Evolutionary conservation across 2,113 vertebrate species (phyloP), one percentile per base, ranked within the genome.

Genomic region (Apodemus speciosus): DNA sequence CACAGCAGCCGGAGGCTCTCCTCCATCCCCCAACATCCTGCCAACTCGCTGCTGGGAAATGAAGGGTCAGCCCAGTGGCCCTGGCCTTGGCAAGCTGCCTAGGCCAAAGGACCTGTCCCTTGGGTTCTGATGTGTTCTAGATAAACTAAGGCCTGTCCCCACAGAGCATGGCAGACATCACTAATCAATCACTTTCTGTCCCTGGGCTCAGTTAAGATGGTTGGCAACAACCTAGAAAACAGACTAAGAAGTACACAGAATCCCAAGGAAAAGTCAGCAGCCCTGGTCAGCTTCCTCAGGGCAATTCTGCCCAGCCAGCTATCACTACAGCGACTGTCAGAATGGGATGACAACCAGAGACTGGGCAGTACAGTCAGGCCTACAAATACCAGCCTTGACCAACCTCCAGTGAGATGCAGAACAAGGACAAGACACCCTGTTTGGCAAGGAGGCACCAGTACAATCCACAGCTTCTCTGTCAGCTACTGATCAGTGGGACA

Each of bases 141-240:
- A 56, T 53, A 72, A 56, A 49, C 43, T 73, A 32, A 3, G 21
- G 73, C 68, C 56, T 32, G 10, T 30, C 58, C 60, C 43, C 81
- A 23, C 90, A 3, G 15, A 23, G n/a, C 1, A 0, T 0, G 2
- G 51, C 80, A 69, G 46, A 73, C 72, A 49, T 38, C 73, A 3
- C 40, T 7, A 58, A 38, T 4, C 14, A 0, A 83, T n/a, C 30
- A 1, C 0, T 0, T 3, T n/a, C 35, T 46, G 14, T 20, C n/a
- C 30, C 68, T 15, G 3, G 64, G 21, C 2, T 25, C 7, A 49
- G 90, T 30, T 15, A 16, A 38, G 30, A 35, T 0, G 6, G 23
- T 2, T 20, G 1, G 1, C 7, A 2, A 27, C 86, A 62, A 13
- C 60, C 69, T 66, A 35, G 60, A 7, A 18, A 51, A 30, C 5